These are phyloP conservation scores for Ptychadena robeensis DNA, from an alignment of 2,797 vertebrate genomes.

Conservation along the genomic window DNA sequence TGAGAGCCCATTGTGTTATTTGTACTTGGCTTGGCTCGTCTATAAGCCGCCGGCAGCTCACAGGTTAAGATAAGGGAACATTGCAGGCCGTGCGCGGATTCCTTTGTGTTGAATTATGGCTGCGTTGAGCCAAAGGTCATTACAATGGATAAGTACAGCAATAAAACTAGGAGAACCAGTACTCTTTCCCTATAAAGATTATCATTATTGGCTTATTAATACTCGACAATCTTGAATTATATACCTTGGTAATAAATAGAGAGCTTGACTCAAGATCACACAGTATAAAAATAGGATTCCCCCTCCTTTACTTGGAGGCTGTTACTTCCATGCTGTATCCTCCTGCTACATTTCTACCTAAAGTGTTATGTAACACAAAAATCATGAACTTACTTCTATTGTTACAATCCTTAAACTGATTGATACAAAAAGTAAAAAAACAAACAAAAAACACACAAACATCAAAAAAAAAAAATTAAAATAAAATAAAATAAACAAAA, in stretches of 20 bases:
- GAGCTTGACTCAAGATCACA: conserved; percentile 62
- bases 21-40: neutral
- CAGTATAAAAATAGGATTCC: conserved; percentile 46
- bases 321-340: neutral
- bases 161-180: conserved; percentile 66
- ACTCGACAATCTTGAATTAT: conserved; percentile 69
- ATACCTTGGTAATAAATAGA: conserved; percentile 69
- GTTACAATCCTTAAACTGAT: too few species aligned
- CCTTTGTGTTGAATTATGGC: conserved; percentile 67
- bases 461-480: neutral
- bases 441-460: neutral
- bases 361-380: neutral
- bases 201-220: conserved; percentile 70
- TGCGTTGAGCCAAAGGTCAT: conserved; percentile 66
- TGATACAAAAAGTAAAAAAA: neutral
- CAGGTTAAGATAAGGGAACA: conserved; percentile 35
- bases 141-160: conserved; percentile 66
- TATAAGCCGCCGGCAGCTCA: conserved; percentile 4
- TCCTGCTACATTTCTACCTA: neutral
- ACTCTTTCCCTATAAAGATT: conserved; percentile 66
- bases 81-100: conserved; percentile 45
- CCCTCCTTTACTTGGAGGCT: neutral
- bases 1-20: too few species aligned
- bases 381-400: neutral
- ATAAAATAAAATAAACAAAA: neutral